A percentile compares a stretch with the other conserved stretches of the same genome.
Evolutionary conservation across 2,888 invertebrate species (phyloP).

Genomic region (Augiades crinisus): DNA sequence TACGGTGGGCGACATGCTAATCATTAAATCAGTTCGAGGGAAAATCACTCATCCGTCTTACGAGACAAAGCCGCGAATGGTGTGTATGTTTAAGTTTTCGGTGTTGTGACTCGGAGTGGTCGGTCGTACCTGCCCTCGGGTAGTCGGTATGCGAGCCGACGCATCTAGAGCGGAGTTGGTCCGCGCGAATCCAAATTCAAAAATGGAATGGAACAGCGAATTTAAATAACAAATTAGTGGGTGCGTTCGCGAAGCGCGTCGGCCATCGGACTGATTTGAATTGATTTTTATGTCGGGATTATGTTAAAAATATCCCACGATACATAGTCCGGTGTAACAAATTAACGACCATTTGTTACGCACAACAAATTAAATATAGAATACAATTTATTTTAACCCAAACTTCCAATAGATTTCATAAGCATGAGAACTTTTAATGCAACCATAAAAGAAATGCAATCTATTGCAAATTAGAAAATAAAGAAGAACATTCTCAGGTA

Average conservation of each 20-base stretch:
- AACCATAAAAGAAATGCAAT: neutral
- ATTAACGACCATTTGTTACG: conserved; percentile 2
- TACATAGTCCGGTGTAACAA: conserved; percentile 3
- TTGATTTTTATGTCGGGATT: conserved; percentile 54
- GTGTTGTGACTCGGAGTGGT: conserved; percentile 40
- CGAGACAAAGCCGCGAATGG: conserved; percentile 22
- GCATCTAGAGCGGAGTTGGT: conserved; percentile 50
- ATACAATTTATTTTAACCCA: neutral
- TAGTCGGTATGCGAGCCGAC: conserved; percentile 49
- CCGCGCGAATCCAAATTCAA: conserved; percentile 61
- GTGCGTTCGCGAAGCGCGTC: conserved; percentile 63
- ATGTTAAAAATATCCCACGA: conserved; percentile 25
- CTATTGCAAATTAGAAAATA: neutral
- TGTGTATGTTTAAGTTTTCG: conserved; percentile 8
- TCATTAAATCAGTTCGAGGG: conserved; percentile 23
- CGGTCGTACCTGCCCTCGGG: conserved; percentile 35
- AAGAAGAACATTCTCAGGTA: neutral
- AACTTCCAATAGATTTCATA: no score
- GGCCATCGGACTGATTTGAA: conserved; percentile 57
- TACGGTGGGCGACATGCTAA: conserved; percentile 29
- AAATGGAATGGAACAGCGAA: conserved; percentile 65
- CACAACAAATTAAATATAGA: neutral
- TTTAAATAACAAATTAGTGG: conserved; percentile 76
- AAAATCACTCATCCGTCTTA: conserved; percentile 21
- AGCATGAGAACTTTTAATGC: no score